Evolutionary conservation across 1,140 invertebrate genomes (phyloP).

Genomic region (Trichonephila clavata): DNA sequence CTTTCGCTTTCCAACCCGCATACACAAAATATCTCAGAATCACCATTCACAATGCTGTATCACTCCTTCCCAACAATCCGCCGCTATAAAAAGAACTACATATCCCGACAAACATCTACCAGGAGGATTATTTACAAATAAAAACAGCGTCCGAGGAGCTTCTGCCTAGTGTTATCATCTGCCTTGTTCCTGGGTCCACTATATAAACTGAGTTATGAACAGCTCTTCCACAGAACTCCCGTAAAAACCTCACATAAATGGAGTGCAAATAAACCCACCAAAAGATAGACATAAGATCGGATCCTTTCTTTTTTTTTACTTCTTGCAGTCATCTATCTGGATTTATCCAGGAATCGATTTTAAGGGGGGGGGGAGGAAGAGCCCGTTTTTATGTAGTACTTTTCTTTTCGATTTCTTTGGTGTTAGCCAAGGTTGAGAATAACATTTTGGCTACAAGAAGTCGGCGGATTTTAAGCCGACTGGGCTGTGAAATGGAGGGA

Average conservation of each 20-base stretch:
- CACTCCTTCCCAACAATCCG: not conserved
- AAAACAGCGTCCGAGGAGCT: not conserved
- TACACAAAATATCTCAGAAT: not conserved
- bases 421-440: conserved; percentile 7
- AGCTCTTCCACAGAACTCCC: not conserved
- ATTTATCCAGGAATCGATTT: conserved; percentile 46
- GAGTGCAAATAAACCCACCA: conserved; percentile 41
- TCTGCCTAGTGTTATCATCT: not conserved
- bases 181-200: not conserved
- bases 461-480: not conserved
- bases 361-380: not conserved
- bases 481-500: not conserved
- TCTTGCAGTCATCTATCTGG: conserved; percentile 31
- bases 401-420: conserved; percentile 2
- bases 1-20: not conserved
- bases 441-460: not conserved
- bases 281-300: conserved; percentile 54
- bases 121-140: conserved; percentile 36
- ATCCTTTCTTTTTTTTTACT: not conserved
- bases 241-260: conserved; percentile 31
- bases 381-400: conserved; percentile 9
- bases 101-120: not conserved
- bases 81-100: not conserved
- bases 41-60: not conserved
- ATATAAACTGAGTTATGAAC: conserved; percentile 55